Conservation (phyloP, 53 echinoderm and acorn worm genomes). For the Henricia sp. region DNA sequence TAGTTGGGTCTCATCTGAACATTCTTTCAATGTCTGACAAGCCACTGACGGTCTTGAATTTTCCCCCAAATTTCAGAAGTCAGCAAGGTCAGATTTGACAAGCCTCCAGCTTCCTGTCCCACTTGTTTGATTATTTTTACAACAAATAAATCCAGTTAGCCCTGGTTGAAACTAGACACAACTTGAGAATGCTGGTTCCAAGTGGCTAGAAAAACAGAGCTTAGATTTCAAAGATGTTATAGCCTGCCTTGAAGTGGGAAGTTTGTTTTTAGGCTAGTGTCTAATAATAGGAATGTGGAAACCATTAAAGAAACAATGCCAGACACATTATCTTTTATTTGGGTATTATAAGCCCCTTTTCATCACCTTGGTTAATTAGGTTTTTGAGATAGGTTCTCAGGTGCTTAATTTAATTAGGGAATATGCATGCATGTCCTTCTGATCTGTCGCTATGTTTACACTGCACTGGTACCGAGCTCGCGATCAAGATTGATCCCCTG, state of each 20-base stretch:
- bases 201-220: conserved; percentile 46
- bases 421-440: no score
- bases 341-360: not conserved
- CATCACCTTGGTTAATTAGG: not conserved
- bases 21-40: no score
- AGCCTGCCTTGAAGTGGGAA: not conserved
- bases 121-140: conserved; percentile 40
- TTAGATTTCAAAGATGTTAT: conserved; percentile 27
- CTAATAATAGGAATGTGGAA: not conserved
- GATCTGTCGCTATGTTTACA: no score
- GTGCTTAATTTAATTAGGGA: no score
- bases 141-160: conserved; percentile 4
- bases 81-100: no score
- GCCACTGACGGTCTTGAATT: no score
- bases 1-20: no score
- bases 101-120: no score
- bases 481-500: no score
- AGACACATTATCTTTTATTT: conserved; percentile 13
- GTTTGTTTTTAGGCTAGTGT: conserved; percentile 10
- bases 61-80: no score
- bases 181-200: conserved; percentile 27
- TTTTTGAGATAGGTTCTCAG: no score
- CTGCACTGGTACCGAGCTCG: no score
- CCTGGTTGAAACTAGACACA: not conserved
- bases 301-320: conserved; percentile 17